A percentile compares a stretch with the other conserved stretches of the same genome.
Evolutionary conservation across 2,113 vertebrate genomes (phyloP).

Genomic region (Coreoperca whiteheadi): DNA sequence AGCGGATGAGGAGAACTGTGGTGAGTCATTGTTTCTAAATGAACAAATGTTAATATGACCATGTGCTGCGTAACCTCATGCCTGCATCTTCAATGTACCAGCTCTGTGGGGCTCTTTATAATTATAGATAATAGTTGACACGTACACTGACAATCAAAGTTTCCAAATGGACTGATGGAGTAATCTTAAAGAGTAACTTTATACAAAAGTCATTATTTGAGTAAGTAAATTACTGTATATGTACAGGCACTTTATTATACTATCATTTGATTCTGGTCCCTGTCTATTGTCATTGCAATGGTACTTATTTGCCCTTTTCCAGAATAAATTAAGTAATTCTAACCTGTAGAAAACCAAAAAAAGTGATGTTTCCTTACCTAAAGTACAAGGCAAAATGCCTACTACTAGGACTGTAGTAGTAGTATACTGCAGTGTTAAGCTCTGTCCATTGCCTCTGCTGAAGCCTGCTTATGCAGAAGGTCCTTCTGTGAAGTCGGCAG

Average conservation of each 20-base stretch:
- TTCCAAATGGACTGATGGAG: background rate
- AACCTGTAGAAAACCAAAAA: background rate
- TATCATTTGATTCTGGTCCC: background rate
- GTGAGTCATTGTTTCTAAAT: conserved; percentile 80
- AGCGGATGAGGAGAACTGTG: conserved; percentile 94
- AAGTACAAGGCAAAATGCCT: background rate
- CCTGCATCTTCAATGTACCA: too few relatives aligned
- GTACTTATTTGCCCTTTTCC: background rate
- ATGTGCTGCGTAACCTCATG: background rate
- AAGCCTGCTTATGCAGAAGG: background rate
- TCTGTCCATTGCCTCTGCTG: background rate
- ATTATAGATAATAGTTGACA: background rate
- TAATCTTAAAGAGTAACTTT: background rate
- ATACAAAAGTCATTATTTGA: background rate
- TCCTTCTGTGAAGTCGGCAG: too few relatives aligned
- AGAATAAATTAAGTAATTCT: background rate
- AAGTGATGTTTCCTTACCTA: background rate
- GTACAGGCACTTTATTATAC: background rate
- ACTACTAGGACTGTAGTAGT: background rate
- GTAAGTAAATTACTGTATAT: background rate
- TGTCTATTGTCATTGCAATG: background rate
- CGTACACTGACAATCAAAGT: background rate
- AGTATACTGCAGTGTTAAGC: background rate
- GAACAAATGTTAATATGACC: background rate
- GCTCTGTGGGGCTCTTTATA: background rate